These are phyloP conservation scores for Chorisops tibialis DNA, from an alignment of 2,888 invertebrate species.

Conservation along the genomic window DNA sequence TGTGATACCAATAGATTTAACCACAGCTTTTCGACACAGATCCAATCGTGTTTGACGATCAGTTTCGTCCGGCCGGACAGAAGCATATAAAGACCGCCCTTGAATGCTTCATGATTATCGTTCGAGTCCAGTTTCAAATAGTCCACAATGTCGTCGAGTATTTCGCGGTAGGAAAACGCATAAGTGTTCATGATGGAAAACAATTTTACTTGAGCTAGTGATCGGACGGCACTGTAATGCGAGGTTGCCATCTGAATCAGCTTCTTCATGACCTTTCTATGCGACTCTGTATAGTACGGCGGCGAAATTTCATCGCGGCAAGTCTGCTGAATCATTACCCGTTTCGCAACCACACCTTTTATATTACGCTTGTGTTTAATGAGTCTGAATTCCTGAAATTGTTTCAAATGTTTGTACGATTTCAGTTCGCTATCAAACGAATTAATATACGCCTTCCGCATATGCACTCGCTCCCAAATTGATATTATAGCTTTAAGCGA, in stretches of 20 bases:
- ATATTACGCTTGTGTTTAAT: constrained; percentile 61
- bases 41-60: constrained; percentile 66
- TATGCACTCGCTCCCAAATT: constrained; percentile 46
- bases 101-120: constrained; percentile 65
- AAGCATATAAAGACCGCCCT: constrained; percentile 72
- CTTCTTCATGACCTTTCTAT: constrained; percentile 60
- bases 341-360: constrained; percentile 63
- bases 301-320: constrained; percentile 32
- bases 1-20: constrained; percentile 72
- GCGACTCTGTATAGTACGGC: constrained; percentile 58
- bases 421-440: constrained; percentile 63
- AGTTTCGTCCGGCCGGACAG: constrained; percentile 40
- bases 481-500: constrained; percentile 59
- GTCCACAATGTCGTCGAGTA: constrained; percentile 62
- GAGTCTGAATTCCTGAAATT: constrained; percentile 62
- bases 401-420: constrained; percentile 62
- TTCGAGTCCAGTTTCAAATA: constrained; percentile 61
- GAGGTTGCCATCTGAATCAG: constrained; percentile 45
- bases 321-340: constrained; percentile 48
- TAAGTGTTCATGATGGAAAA: constrained; percentile 62
- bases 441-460: constrained; percentile 27
- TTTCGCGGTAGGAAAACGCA: constrained; percentile 65
- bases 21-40: constrained; percentile 68
- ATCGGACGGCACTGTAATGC: constrained; percentile 54
- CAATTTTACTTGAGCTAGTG: constrained; percentile 64